These are phyloP conservation scores for Phalacrocorax pelagicus DNA, from an alignment of 2,113 vertebrate species.

Conservation along the genomic window DNA sequence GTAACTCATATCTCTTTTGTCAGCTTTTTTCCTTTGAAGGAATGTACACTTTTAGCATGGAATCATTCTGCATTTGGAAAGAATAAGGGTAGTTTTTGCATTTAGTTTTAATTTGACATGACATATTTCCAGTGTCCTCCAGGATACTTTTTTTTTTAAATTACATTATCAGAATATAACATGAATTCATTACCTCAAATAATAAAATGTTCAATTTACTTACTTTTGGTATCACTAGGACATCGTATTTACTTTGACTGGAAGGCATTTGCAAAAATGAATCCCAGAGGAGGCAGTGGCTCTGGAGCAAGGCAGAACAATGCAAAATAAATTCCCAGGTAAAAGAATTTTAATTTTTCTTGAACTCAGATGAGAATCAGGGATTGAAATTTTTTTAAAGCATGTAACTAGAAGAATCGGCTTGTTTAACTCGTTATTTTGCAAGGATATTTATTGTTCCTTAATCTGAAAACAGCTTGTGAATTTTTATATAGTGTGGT, in stretches of 20 bases:
- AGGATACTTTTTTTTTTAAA: not conserved
- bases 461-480: slow-evolving; percentile 6
- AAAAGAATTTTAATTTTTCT: not conserved
- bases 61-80: not conserved
- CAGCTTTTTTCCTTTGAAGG: not conserved
- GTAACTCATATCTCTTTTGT: not conserved
- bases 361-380: not conserved
- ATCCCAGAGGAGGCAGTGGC: not conserved
- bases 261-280: not conserved
- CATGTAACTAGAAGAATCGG: not conserved
- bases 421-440: not conserved
- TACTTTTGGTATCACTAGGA: not conserved
- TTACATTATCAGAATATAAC: not conserved
- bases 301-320: not conserved
- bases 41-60: not conserved
- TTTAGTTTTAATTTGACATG: not conserved
- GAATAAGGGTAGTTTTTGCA: not conserved
- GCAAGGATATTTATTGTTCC: not conserved
- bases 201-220: not conserved
- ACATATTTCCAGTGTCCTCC: not conserved
- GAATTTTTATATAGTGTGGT: not conserved
- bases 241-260: not conserved
- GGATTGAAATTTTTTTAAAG: not conserved
- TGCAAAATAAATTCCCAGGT: not conserved
- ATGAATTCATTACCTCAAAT: not conserved